A percentile compares a stretch with the other conserved stretches of the same genome.
These are phyloP conservation scores for Syngnathoides biaculeatus DNA, from an alignment of 2,113 vertebrate genomes.

Conservation along the genomic window DNA sequence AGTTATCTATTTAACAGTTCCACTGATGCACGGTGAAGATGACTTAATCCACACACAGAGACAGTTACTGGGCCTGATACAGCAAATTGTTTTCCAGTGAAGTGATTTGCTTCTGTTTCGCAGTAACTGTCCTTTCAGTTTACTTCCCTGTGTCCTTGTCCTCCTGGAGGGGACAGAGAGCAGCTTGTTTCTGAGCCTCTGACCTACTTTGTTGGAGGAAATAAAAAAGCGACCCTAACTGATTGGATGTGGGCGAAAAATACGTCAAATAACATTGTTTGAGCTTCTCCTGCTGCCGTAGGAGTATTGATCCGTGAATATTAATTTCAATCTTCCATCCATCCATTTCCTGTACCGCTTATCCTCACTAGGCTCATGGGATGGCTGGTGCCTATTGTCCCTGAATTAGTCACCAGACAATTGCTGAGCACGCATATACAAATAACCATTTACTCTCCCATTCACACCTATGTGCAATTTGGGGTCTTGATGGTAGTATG, in stretches of 20 bases:
- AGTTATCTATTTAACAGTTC: constrained; percentile 9
- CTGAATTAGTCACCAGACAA: too few relatives aligned
- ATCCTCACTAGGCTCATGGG: too few relatives aligned
- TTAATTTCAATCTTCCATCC: too few relatives aligned
- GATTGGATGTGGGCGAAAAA: constrained; percentile 25
- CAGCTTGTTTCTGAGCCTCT: constrained; percentile 52
- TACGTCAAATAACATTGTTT: neutral
- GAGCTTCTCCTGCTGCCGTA: neutral
- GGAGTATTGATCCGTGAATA: neutral
- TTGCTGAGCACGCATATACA: too few relatives aligned
- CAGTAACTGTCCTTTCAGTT: constrained; percentile 30
- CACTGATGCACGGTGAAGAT: constrained; percentile 30
- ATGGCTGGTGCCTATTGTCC: too few relatives aligned
- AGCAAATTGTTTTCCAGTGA: constrained; percentile 36
- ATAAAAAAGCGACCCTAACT: constrained; percentile 37
- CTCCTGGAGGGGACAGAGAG: constrained; percentile 59
- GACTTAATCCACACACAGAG: constrained; percentile 14
- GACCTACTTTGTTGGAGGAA: constrained; percentile 49
- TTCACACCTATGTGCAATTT: too few relatives aligned
- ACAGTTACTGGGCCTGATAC: too few relatives aligned
- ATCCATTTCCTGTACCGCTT: too few relatives aligned
- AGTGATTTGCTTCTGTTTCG: constrained; percentile 41
- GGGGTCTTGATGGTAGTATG: too few relatives aligned
- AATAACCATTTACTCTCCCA: too few relatives aligned
- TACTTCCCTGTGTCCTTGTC: constrained; percentile 41